Evolutionary conservation across 92 coral and sea anemone species (phyloP).

Genomic region (Micromussa lordhowensis): DNA sequence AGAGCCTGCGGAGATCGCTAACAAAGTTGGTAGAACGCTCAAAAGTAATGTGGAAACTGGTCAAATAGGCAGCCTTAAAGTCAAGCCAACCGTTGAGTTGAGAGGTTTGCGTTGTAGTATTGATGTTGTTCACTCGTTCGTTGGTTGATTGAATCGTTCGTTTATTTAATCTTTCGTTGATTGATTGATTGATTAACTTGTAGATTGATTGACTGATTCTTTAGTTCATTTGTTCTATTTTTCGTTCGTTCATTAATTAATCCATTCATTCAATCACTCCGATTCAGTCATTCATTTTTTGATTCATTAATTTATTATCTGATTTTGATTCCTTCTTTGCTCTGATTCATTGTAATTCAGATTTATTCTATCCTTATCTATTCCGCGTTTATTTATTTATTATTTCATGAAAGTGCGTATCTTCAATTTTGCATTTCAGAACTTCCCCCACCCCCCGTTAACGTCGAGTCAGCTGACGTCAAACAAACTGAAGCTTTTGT

Average conservation of each 20-base stretch:
- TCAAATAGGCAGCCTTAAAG: slow-evolving; percentile 75
- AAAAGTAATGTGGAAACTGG: slow-evolving; percentile 64
- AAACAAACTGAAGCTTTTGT: slow-evolving; percentile 57
- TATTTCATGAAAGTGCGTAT: too few relatives aligned
- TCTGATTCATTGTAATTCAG: neutral
- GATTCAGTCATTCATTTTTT: too few relatives aligned
- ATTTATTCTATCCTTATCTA: neutral
- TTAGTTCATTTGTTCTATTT: too few relatives aligned
- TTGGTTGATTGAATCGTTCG: neutral
- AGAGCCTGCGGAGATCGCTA: slow-evolving; percentile 51
- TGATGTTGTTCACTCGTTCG: neutral
- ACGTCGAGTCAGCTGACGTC: slow-evolving; percentile 57
- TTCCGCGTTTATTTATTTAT: neutral
- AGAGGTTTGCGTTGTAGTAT: slow-evolving; percentile 46
- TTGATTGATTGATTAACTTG: neutral
- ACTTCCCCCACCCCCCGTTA: slow-evolving; percentile 76
- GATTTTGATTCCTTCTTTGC: neutral
- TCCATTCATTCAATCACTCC: neutral
- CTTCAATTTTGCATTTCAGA: slow-evolving; percentile 30
- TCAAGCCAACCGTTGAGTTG: slow-evolving; percentile 49
- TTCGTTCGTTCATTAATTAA: neutral
- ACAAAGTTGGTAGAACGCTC: slow-evolving; percentile 73
- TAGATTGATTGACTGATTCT: neutral
- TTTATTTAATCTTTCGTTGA: neutral
- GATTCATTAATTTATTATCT: neutral